These are phyloP conservation scores for Conus ventricosus DNA, from an alignment of 1,140 invertebrate species.

Conservation along the genomic window DNA sequence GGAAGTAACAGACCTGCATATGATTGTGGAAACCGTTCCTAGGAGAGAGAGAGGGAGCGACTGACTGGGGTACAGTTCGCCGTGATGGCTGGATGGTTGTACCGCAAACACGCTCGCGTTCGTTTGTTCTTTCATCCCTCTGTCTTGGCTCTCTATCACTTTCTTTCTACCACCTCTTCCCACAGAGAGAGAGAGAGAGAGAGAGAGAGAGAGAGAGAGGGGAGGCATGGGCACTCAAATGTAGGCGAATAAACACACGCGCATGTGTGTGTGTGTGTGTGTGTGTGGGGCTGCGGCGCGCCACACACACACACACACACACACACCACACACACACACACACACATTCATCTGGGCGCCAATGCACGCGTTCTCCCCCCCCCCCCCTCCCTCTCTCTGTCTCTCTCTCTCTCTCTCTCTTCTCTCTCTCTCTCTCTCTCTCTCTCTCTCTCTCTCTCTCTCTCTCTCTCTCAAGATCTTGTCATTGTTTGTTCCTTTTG, in stretches of 20 bases:
- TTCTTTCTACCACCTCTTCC: too few species aligned
- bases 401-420: not conserved
- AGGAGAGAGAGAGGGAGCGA: not conserved
- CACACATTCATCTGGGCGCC: not conserved
- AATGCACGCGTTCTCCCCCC: not conserved
- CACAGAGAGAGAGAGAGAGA: too few species aligned
- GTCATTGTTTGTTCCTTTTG: too few species aligned
- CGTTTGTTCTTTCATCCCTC: too few species aligned
- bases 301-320: not conserved
- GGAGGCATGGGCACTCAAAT: too few species aligned
- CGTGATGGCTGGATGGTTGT: too few species aligned
- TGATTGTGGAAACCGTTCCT: not conserved
- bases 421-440: too few species aligned
- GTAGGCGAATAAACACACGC: too few species aligned
- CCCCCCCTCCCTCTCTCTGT: too few species aligned
- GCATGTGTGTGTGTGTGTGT: not conserved
- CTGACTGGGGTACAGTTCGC: slow-evolving; percentile 13
- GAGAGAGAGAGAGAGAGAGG: too few species aligned
- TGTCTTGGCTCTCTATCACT: too few species aligned
- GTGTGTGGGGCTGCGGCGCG: not conserved
- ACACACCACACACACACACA: not conserved
- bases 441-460: not conserved
- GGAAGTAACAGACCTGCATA: slow-evolving; percentile 13
- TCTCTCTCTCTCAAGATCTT: not conserved
- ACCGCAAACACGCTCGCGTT: too few species aligned